Percentiles rank a stretch among this genome's conserved stretches.
Evolutionary conservation across 2,797 vertebrate species (phyloP).

Genomic region (Catostomus latipinnis): DNA sequence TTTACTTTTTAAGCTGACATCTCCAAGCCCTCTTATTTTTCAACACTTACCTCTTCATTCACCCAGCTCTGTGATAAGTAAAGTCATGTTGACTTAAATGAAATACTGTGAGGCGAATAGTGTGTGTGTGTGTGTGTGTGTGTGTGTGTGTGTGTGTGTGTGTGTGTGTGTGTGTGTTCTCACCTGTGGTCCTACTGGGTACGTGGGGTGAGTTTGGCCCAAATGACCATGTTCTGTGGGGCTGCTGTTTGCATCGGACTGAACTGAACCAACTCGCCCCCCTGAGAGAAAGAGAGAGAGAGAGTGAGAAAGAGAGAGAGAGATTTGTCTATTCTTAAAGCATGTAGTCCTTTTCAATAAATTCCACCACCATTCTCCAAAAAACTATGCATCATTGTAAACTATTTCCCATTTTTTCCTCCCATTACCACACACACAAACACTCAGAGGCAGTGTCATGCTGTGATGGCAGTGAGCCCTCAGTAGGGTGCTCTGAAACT

Average conservation of each 20-base stretch:
- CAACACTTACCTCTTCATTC: no score
- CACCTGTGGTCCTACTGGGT: slow-evolving; percentile 94
- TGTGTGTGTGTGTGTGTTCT: slow-evolving; percentile 57
- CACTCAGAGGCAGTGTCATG: slow-evolving; percentile 61
- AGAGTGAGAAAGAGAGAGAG: slow-evolving; percentile 41
- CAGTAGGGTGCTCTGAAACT: slow-evolving; percentile 69
- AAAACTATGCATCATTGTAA: slow-evolving; percentile 44
- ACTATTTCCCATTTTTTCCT: slow-evolving; percentile 28
- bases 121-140: neutral
- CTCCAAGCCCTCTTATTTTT: no score
- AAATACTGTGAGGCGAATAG: slow-evolving; percentile 24
- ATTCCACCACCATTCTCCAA: slow-evolving; percentile 64
- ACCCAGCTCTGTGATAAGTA: no score
- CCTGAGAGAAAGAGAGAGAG: slow-evolving; percentile 75
- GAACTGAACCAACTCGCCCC: slow-evolving; percentile 85
- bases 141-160: slow-evolving; percentile 36
- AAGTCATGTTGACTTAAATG: neutral
- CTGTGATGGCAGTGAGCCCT: slow-evolving; percentile 75
- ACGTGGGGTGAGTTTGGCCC: slow-evolving; percentile 87
- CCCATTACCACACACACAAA: slow-evolving; percentile 56
- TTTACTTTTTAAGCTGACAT: no score
- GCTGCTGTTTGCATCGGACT: slow-evolving; percentile 86
- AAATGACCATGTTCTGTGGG: slow-evolving; percentile 88
- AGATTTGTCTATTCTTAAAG: slow-evolving; percentile 33
- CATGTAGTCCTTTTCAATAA: slow-evolving; percentile 29